Percentiles rank a stretch among this genome's conserved stretches.
Evolutionary conservation across 2,888 invertebrate genomes (phyloP).

Genomic region (Abrostola tripartita): DNA sequence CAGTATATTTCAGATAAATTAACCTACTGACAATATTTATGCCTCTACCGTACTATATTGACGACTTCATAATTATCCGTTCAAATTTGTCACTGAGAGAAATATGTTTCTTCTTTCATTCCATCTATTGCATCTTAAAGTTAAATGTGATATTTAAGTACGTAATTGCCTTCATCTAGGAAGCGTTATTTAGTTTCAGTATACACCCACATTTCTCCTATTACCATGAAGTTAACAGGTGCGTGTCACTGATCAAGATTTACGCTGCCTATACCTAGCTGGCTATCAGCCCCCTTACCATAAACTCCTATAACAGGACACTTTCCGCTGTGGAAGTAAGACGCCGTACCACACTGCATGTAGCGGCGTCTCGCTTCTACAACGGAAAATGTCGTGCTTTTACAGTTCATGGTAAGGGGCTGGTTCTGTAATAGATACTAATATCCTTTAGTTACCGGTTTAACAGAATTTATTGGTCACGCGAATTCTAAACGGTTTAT

Average conservation of each 20-base stretch:
- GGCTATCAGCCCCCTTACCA: constrained; percentile 26
- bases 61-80: too few species aligned
- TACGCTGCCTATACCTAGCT: constrained; percentile 23
- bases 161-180: background rate
- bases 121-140: background rate
- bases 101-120: background rate
- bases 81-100: too few species aligned
- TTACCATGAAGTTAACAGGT: constrained; percentile 40
- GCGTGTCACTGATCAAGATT: constrained; percentile 54
- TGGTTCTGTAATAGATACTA: constrained; percentile 51
- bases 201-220: constrained; percentile 25
- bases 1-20: too few species aligned
- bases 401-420: too few species aligned
- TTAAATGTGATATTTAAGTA: background rate
- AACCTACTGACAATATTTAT: too few species aligned
- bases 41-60: too few species aligned
- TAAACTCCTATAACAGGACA: too few species aligned
- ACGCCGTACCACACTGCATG: too few species aligned
- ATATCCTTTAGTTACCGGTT: constrained; percentile 42
- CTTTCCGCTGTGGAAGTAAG: too few species aligned
- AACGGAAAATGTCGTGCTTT: too few species aligned
- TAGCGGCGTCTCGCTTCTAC: too few species aligned
- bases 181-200: constrained; percentile 10
- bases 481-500: constrained; percentile 48
- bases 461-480: constrained; percentile 51